Conservation (phyloP, 2,888 invertebrate species). For the Agrochola litura region DNA sequence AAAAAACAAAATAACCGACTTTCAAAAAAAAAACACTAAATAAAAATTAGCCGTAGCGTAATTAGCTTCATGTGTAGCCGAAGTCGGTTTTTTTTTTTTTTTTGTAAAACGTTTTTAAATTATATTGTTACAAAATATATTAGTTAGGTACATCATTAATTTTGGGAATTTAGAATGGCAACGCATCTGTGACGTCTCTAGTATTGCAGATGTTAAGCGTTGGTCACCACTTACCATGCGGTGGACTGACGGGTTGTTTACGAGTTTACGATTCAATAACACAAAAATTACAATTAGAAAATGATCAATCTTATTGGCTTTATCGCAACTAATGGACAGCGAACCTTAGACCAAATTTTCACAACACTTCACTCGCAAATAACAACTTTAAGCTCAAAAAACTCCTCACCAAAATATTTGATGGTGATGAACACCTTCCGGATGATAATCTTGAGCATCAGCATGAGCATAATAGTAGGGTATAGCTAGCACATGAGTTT, state of each 20-base stretch:
- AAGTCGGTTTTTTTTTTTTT: too few relatives aligned
- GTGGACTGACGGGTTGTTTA: neutral
- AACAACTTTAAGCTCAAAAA: neutral
- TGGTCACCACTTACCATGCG: neutral
- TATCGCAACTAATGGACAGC: neutral
- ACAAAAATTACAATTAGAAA: neutral
- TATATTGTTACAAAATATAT: neutral
- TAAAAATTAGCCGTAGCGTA: too few relatives aligned
- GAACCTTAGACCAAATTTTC: neutral
- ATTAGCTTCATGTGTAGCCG: too few relatives aligned
- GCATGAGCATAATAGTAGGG: conserved; percentile 28
- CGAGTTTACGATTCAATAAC: neutral
- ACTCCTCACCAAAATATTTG: conserved; percentile 50
- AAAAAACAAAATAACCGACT: too few relatives aligned
- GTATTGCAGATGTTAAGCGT: neutral
- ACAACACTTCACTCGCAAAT: conserved; percentile 14
- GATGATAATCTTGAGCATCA: conserved; percentile 36
- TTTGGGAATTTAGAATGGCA: neutral
- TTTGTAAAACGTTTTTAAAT: too few relatives aligned
- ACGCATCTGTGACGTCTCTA: neutral
- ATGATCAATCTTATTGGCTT: neutral
- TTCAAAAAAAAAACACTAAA: too few relatives aligned
- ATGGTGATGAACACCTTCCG: conserved; percentile 33
- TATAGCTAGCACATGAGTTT: neutral
- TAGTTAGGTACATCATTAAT: neutral